Base-by-base conservation (phyloP, 2,888 invertebrate genomes). In the Rhogogaster chlorosoma region DNA sequence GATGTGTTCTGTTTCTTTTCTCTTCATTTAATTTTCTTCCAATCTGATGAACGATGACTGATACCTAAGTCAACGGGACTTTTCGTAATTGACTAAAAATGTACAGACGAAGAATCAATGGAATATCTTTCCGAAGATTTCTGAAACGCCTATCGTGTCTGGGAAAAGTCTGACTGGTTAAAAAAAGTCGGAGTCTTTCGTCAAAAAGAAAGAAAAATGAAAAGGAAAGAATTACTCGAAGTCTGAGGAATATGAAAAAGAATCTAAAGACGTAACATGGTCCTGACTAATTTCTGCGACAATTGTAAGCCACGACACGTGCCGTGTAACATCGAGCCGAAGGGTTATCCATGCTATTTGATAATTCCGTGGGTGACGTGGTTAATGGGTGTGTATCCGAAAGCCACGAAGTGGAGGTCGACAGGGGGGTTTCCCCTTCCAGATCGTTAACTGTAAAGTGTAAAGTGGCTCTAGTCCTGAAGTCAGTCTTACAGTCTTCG, bases 391-490 rank as follows among this genome's bases (percentile, higher is more conserved):
- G 77, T 18, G 49, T 61, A 57, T 61, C 80, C 57, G 61, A 80
- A 61, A 61, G 80, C 38, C 61, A 73, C n/a, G 80, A 61, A 18
- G 80, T 29, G 26, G 80, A 38, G 80, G 80, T 80, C 57, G 80
- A 38, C n/a, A 38, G 12, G 61, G 80, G 36, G 57, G 49, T 80
- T n/a, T 36, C 61, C 57, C 80, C 57, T 78, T 53, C 78, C 78
- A 29, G 29, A 26, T 80, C 57, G 36, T 80, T 80, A 80, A 80
- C 80, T 80, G 80, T 80, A 80, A 80, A 80, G 80, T 80, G 80
- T 61, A 80, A 49, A 80, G 80, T 80, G 80, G 80, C 80, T 80
- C 80, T 61, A 80, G 80, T 80, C 80, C 53, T 77, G 29, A 45
- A 49, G 77, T 75, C 45, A 49, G 77, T 75, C 75, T 75, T 18